phyloP scores from a whole-genome alignment of 2,113 vertebrate species.

The Blennius ocellaris region DNA sequence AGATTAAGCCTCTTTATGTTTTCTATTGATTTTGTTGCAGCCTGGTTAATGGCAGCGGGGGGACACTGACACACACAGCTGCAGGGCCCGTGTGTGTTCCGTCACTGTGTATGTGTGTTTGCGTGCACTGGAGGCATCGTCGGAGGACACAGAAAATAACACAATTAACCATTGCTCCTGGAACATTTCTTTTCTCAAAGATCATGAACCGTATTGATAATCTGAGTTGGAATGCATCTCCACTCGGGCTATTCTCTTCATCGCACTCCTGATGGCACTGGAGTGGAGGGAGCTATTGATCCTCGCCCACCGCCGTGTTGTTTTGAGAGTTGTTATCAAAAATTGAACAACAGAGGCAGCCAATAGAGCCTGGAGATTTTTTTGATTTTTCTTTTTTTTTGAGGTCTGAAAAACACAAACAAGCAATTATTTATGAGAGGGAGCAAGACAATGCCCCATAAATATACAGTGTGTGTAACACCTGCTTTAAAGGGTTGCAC shows the following conservation, averaged over 20 bases:
- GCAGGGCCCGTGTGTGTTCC: conserved; percentile 53
- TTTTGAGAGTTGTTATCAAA: conserved; percentile 77
- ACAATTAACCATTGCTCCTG: conserved; percentile 80
- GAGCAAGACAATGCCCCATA: conserved; percentile 41
- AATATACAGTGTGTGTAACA: conserved; percentile 51
- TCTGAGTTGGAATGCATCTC: conserved; percentile 73
- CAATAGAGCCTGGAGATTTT: conserved; percentile 63
- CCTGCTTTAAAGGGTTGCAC: conserved; percentile 21
- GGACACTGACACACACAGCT: conserved; percentile 69
- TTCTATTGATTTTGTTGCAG: conserved; percentile 80
- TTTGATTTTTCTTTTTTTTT: conserved; percentile 40
- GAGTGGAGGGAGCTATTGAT: conserved; percentile 73
- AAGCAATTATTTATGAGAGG: conserved; percentile 75
- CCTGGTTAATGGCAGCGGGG: conserved; percentile 79
- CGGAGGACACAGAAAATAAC: conserved; percentile 65
- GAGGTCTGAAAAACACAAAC: conserved; percentile 70
- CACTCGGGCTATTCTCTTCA: conserved; percentile 61
- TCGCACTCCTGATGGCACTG: conserved; percentile 35
- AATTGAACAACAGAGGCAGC: conserved; percentile 73
- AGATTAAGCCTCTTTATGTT: conserved; percentile 83
- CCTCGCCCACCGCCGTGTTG: conserved; percentile 43
- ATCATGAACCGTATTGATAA: conserved; percentile 81
- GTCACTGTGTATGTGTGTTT: conserved; percentile 24
- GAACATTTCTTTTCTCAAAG: conserved; percentile 78
- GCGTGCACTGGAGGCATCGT: conserved; percentile 15